These are phyloP conservation scores for Prionailurus bengalensis DNA, from an alignment of 2,113 vertebrate genomes.

Conservation along the genomic window DNA sequence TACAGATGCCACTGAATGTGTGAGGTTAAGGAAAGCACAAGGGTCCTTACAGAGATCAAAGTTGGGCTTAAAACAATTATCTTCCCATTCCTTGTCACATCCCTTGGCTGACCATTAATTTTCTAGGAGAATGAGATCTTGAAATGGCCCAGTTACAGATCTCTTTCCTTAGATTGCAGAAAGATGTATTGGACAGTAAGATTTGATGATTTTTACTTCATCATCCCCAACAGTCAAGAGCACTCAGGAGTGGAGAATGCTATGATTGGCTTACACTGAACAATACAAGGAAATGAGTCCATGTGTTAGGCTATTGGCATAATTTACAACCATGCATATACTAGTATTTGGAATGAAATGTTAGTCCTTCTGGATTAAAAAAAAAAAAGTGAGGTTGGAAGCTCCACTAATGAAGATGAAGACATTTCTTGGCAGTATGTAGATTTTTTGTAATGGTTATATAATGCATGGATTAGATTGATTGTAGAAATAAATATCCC, in stretches of 20 bases:
- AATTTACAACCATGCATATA: background rate
- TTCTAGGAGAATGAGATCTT: constrained; percentile 19
- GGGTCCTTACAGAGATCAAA: constrained; percentile 86
- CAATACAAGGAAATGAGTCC: background rate
- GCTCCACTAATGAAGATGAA: constrained; percentile 36
- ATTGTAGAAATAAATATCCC: background rate
- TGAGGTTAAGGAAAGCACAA: constrained; percentile 86
- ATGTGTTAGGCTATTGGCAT: background rate
- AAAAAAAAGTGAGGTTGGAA: constrained; percentile 21
- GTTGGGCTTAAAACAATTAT: constrained; percentile 76
- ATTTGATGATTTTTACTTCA: background rate
- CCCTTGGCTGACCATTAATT: background rate
- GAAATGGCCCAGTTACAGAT: constrained; percentile 26
- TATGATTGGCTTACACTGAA: background rate
- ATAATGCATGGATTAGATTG: background rate
- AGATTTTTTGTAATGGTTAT: constrained; percentile 27
- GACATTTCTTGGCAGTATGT: background rate
- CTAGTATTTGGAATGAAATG: constrained; percentile 19
- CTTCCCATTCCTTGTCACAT: background rate
- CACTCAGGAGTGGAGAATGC: background rate
- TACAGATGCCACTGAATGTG: constrained; percentile 85
- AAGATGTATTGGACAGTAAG: background rate
- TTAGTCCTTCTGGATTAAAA: constrained; percentile 1
- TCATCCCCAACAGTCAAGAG: background rate
- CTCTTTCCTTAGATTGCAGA: background rate